Evolutionary conservation across 1,140 invertebrate species (phyloP), one percentile per base, ranked within the genome.

Genomic region (Steinernema khuongi): DNA sequence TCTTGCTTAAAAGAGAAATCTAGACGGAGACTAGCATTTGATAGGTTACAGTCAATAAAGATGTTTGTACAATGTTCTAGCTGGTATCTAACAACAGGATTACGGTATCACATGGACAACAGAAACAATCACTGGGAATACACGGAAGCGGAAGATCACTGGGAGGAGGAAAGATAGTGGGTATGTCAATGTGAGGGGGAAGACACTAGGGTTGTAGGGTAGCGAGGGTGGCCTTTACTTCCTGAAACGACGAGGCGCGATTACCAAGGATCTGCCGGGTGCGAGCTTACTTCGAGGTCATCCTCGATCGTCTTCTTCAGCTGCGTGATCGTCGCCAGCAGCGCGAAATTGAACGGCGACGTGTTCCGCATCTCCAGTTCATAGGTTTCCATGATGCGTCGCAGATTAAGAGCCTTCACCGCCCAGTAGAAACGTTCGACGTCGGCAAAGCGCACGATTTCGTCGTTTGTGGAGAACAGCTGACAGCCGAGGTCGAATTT

Each of bases 361-460:
- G 67, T 75, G 14, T 72, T 70, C n/a, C 50, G 50, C 11, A 72
- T n/a, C 69, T 77, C 75, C 22, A 18, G 22, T 17, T 32, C 32
- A 43, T 76, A 76, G 1, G 14, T 17, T 22, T 76, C 32, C 74
- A 71, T 31, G 31, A 76, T 76, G 7, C 71, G 4, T 22, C 22
- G 28, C 28, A 78, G 70, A 70, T 78, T 78, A 1, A 74, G 32
- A 1, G 36, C 18, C 29, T 78, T 78, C 19, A 78, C 76, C 26
- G 75, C 71, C 77, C 76, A 78, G 71, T 78, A 78, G 76, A 78
- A 78, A 30, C 68, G 32, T 32, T 78, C 71, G 28, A 78, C 77
- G 32, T 78, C 77, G 32, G 43, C 41, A 11, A 78, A 31, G 2
- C 43, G 50, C 4, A 78, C 77, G 17, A 78, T n/a, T 30, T 78